phyloP scores from a whole-genome alignment of 2,797 vertebrate species.

The Hippoglossus hippoglossus region DNA sequence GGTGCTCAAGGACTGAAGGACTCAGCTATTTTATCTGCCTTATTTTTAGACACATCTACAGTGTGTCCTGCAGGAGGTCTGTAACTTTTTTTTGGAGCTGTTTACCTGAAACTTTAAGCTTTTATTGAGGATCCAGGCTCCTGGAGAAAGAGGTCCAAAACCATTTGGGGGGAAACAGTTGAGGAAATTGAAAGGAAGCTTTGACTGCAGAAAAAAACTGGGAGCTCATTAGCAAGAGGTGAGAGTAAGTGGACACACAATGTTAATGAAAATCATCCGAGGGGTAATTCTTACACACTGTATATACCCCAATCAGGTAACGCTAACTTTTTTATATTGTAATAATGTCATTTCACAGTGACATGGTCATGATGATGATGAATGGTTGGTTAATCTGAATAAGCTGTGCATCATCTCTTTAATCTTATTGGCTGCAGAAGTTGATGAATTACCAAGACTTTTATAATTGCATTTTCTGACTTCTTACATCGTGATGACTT shows the following conservation, averaged over 20 bases:
- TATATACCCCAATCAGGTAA: no score
- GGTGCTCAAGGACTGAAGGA: slow-evolving; percentile 54
- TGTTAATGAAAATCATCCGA: not conserved
- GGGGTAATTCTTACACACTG: no score
- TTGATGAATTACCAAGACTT: no score
- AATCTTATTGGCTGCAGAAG: not conserved
- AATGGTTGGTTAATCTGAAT: no score
- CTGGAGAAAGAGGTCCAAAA: slow-evolving; percentile 21
- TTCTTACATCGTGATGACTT: no score
- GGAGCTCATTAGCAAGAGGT: slow-evolving; percentile 10
- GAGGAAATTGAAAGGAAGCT: slow-evolving; percentile 6
- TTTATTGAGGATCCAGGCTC: slow-evolving; percentile 44
- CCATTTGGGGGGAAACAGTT: slow-evolving; percentile 24
- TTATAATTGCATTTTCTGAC: no score
- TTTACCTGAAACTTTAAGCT: slow-evolving; percentile 54
- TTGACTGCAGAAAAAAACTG: slow-evolving; percentile 26
- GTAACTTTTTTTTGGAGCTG: slow-evolving; percentile 34
- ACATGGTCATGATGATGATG: no score
- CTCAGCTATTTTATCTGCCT: slow-evolving; percentile 60
- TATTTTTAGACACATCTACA: slow-evolving; percentile 60
- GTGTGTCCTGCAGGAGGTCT: slow-evolving; percentile 37
- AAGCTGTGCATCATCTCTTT: no score
- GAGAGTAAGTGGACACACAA: slow-evolving; percentile 21
- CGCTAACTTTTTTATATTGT: no score
- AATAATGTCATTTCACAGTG: no score